Base-by-base conservation (phyloP, 2,797 vertebrate genomes). In the Chloroceryle inda region DNA sequence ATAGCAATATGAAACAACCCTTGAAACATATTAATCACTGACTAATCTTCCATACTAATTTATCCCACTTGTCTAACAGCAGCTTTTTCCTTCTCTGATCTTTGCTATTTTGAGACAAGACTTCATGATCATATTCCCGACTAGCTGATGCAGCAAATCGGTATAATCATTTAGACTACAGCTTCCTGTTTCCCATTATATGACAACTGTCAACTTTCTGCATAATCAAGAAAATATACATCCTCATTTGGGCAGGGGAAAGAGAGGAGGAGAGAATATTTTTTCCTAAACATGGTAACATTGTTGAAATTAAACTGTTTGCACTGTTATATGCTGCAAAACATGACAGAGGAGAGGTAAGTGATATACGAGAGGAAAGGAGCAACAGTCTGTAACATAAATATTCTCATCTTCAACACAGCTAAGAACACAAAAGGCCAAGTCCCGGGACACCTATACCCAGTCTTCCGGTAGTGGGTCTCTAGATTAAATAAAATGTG, bases 1-100 rank as follows among this genome's bases (percentile, higher is more conserved):
- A 73, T 94, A 92, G 66, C 89, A 58, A 89, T 40, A 88, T 85
- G 94, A 89, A 95, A 92, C 91, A 93, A 91, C 94, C 84, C 89
- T 94, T 85, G 85, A 94, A 97, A 95, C 64, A 78, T 94, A 96
- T 96, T 97, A 97, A 96, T 95, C 95, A 96, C 91, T 89, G 95
- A 85, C 89, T 95, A 92, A 97, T 96, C 91, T 96, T 92, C 67
- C 89, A 92, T 88, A 91, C 92, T 94, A 92, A 95, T 96, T 95
- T 96, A 89, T 91, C 24, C 56, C 88, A 93, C 89, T 97, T 96
- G 87, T 96, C 91, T 94, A 85, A 69, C 85, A 93, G 72, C 49
- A 94, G 76, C 85, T 80, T 49, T 94, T 95, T 84, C 79, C 87
- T 94, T 85, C 92, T 95, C 79, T 85, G 85, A 74, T 88, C 87